phyloP scores from a whole-genome alignment of 2,888 invertebrate species.

The Embidobia sp. region DNA sequence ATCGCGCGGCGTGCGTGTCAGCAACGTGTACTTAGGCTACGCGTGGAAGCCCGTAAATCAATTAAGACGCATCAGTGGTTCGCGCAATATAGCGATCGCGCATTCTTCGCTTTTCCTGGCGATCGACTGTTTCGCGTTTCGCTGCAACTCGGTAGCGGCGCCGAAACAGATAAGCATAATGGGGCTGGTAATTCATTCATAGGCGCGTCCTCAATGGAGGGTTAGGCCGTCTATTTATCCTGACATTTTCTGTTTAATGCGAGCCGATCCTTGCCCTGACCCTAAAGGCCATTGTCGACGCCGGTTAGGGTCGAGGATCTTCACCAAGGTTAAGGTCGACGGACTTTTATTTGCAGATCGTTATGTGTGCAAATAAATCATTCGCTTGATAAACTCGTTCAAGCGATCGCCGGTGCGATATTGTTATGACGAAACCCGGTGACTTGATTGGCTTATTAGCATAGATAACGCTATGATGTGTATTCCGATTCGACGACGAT shows the following conservation, averaged over 20 bases:
- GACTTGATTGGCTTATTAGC: slow-evolving; percentile 15
- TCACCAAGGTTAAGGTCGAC: slow-evolving; percentile 52
- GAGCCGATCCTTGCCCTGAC: slow-evolving; percentile 68
- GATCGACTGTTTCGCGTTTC: too few relatives aligned
- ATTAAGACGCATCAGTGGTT: too few relatives aligned
- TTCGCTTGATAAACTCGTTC: slow-evolving; percentile 1
- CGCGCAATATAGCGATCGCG: too few relatives aligned
- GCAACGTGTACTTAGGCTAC: too few relatives aligned
- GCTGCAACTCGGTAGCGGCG: too few relatives aligned
- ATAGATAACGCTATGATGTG: slow-evolving; percentile 6
- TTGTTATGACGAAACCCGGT: slow-evolving; percentile 6
- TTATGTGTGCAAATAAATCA: slow-evolving; percentile 27
- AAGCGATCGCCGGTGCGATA: not conserved
- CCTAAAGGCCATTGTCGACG: slow-evolving; percentile 62
- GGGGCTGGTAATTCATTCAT: slow-evolving; percentile 63
- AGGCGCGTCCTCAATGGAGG: slow-evolving; percentile 71
- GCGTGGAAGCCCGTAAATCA: slow-evolving; percentile 7
- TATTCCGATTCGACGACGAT: not conserved
- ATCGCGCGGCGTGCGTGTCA: too few relatives aligned
- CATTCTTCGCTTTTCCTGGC: too few relatives aligned
- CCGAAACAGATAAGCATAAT: slow-evolving; percentile 27
- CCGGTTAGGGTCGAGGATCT: slow-evolving; percentile 58
- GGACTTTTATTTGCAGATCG: slow-evolving; percentile 10
- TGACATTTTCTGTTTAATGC: slow-evolving; percentile 71
- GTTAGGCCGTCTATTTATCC: slow-evolving; percentile 72